A percentile compares a stretch with the other conserved stretches of the same genome.
Evolutionary conservation across 2,888 invertebrate species (phyloP).

Genomic region (Phasia obesa): DNA sequence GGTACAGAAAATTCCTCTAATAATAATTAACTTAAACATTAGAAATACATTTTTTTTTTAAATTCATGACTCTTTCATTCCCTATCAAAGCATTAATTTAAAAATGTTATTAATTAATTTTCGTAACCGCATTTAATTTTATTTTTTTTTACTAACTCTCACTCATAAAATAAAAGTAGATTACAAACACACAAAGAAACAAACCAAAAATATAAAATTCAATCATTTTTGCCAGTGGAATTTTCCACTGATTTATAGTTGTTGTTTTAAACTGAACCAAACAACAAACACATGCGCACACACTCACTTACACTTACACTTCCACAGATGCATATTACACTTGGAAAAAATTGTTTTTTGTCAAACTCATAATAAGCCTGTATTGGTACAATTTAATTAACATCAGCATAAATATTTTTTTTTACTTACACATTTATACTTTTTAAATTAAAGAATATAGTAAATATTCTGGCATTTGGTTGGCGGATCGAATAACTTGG

Average conservation of each 20-base stretch:
- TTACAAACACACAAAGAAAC: neutral
- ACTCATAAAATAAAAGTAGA: neutral
- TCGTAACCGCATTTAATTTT: neutral
- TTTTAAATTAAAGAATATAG: neutral
- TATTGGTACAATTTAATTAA: slow-evolving; percentile 30
- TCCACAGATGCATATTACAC: slow-evolving; percentile 41
- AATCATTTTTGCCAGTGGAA: slow-evolving; percentile 75
- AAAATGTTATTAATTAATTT: neutral
- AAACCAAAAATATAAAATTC: neutral
- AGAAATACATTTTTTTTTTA: too few species aligned
- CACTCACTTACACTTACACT: neutral
- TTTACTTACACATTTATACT: neutral
- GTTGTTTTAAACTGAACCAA: slow-evolving; percentile 13
- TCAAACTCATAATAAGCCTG: neutral
- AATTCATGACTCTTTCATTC: too few species aligned
- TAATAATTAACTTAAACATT: too few species aligned
- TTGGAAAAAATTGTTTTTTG: slow-evolving; percentile 24
- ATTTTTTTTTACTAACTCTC: neutral
- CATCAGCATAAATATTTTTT: slow-evolving; percentile 55
- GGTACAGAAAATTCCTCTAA: too few species aligned
- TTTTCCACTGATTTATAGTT: slow-evolving; percentile 76
- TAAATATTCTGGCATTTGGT: slow-evolving; percentile 27
- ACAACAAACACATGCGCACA: slow-evolving; percentile 48
- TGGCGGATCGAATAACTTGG: slow-evolving; percentile 40
- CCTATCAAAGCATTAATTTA: neutral